These are phyloP conservation scores for Anaspis maculata DNA, from an alignment of 2,888 invertebrate genomes.

Conservation along the genomic window DNA sequence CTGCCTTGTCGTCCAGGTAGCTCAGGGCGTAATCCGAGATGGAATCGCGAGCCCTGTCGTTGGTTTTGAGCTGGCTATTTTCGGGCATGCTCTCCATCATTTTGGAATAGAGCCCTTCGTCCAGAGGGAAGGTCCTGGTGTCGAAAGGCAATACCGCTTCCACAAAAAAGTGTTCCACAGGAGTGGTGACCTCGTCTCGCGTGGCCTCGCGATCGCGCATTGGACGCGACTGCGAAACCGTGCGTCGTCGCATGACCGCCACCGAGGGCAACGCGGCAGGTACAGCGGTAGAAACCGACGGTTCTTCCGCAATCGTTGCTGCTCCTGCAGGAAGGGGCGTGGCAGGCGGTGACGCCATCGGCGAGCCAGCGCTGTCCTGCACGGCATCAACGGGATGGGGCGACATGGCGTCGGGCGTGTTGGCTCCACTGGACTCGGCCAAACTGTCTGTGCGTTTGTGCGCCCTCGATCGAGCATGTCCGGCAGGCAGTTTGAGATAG, in stretches of 20 bases:
- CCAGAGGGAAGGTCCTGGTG: conserved; percentile 64
- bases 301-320: conserved; percentile 10
- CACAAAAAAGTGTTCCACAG: no score
- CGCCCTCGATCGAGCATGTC: conserved; percentile 47
- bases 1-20: conserved; percentile 20
- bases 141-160: conserved; percentile 73
- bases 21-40: conserved; percentile 10
- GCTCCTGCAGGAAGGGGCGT: conserved; percentile 39
- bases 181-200: conserved; percentile 31
- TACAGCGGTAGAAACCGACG: no score
- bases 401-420: conserved; percentile 62
- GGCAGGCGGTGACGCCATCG: conserved; percentile 46
- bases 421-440: conserved; percentile 62
- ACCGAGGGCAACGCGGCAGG: conserved; percentile 31
- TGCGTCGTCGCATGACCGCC: conserved; percentile 40
- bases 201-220: conserved; percentile 30
- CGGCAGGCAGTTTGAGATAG: conserved; percentile 44
- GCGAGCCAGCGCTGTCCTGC: conserved; percentile 39
- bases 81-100: conserved; percentile 65
- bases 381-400: conserved; percentile 46
- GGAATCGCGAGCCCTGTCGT: conserved; percentile 32
- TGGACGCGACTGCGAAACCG: conserved; percentile 46
- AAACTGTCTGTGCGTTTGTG: conserved; percentile 60
- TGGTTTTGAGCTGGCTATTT: conserved; percentile 44
- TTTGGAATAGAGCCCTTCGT: conserved; percentile 57